phyloP scores from a whole-genome alignment of 2,797 vertebrate species.

The Melanotaenia parkinsoni region DNA sequence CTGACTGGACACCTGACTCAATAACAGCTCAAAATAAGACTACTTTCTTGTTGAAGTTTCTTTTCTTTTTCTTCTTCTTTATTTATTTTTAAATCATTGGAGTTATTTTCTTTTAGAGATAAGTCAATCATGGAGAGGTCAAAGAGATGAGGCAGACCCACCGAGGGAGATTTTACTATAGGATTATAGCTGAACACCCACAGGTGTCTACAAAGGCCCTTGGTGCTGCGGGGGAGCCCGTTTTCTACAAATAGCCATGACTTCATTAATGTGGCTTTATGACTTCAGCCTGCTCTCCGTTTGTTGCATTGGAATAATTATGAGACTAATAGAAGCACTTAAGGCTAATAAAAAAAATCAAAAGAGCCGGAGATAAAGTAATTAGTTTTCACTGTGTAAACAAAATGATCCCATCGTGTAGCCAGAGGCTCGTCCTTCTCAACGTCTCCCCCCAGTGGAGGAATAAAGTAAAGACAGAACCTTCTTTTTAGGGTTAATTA shows the following conservation, averaged over 20 bases:
- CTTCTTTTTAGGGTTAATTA: background rate
- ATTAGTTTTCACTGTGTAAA: conserved; percentile 56
- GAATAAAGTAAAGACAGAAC: conserved; percentile 14
- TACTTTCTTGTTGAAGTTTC: background rate
- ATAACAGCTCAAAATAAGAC: conserved; percentile 14
- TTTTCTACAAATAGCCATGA: conserved; percentile 27
- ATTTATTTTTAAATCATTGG: conserved; percentile 53
- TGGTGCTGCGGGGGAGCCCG: background rate
- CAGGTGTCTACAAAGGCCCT: conserved; percentile 26
- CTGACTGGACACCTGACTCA: conserved; percentile 50
- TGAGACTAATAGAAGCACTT: conserved; percentile 38
- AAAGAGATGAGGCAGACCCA: conserved; percentile 24
- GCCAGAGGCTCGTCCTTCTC: conserved; percentile 29
- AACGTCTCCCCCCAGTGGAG: conserved; percentile 66
- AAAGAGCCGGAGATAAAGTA: conserved; percentile 37
- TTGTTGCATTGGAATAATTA: conserved; percentile 50
- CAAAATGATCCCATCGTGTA: conserved; percentile 24
- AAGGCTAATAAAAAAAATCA: conserved; percentile 33
- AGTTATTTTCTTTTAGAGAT: conserved; percentile 53
- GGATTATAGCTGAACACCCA: conserved; percentile 20
- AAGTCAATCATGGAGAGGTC: conserved; percentile 62
- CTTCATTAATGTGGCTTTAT: background rate
- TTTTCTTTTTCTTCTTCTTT: background rate
- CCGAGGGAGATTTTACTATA: conserved; percentile 24
- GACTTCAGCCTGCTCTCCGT: conserved; percentile 32